Evolutionary conservation across 2,113 vertebrate genomes (phyloP).

Genomic region (Mellivora capensis): DNA sequence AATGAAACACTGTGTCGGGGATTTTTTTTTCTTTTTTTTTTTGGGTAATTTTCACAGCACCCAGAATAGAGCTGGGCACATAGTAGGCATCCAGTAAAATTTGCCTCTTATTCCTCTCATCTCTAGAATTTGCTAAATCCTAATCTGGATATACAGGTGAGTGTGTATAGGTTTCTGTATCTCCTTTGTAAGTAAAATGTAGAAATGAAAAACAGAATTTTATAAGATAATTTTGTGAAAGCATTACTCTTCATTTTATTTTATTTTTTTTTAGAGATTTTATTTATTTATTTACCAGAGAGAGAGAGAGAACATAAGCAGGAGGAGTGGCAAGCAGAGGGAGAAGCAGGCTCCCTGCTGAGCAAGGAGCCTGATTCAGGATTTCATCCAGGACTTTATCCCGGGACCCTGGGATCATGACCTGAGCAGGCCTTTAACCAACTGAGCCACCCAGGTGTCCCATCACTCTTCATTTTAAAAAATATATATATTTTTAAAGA

Average conservation of each 20-base stretch:
- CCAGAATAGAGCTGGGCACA: not conserved
- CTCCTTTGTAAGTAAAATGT: not conserved
- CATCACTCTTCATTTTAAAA: not conserved
- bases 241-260: not conserved
- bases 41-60: not conserved
- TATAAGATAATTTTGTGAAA: not conserved
- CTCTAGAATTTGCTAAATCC: not conserved
- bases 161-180: not conserved
- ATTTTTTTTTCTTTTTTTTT: not conserved
- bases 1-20: not conserved
- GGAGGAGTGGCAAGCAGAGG: too few relatives aligned
- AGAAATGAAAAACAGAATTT: not conserved
- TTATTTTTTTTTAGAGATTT: too few relatives aligned
- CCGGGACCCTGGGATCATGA: too few relatives aligned
- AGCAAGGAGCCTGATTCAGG: too few relatives aligned
- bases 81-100: not conserved
- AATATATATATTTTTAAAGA: too few relatives aligned
- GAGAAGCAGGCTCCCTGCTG: too few relatives aligned
- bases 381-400: too few relatives aligned
- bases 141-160: not conserved
- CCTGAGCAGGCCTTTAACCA: too few relatives aligned
- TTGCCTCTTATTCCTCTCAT: not conserved
- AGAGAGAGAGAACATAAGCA: too few relatives aligned
- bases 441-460: too few relatives aligned
- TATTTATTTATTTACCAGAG: too few relatives aligned